phyloP scores from a whole-genome alignment of 1,140 invertebrate genomes.

The Ganaspis sp. region DNA sequence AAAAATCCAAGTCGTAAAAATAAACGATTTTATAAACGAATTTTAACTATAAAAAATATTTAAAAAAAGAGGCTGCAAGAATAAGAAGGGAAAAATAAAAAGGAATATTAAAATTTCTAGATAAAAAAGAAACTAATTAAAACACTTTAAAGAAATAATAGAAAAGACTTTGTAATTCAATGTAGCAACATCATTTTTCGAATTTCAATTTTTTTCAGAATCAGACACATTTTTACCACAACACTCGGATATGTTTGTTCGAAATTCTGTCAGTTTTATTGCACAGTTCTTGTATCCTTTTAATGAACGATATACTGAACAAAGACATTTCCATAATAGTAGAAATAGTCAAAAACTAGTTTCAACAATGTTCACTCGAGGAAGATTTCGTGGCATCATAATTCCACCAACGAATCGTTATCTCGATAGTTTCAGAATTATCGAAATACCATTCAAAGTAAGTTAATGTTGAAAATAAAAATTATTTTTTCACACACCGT shows the following conservation, averaged over 20 bases:
- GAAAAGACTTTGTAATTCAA: too few species aligned
- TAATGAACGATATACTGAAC: neutral
- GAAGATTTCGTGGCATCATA: slow-evolving; percentile 5
- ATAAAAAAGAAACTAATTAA: too few species aligned
- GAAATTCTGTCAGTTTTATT: neutral
- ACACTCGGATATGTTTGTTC: neutral
- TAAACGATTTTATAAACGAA: too few species aligned
- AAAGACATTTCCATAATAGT: neutral
- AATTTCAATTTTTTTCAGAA: neutral
- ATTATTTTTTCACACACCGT: neutral
- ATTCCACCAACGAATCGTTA: neutral
- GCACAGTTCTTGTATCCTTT: neutral
- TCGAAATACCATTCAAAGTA: neutral
- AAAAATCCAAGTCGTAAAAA: too few species aligned
- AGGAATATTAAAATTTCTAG: too few species aligned
- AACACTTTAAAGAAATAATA: too few species aligned
- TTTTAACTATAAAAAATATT: too few species aligned
- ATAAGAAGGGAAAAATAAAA: too few species aligned
- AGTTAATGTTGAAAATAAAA: neutral
- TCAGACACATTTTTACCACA: neutral
- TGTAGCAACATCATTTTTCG: neutral
- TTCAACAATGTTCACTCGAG: neutral
- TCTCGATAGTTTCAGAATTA: slow-evolving; percentile 4
- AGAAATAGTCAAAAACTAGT: neutral
- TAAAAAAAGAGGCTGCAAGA: too few species aligned